phyloP scores from a whole-genome alignment of 2,113 vertebrate genomes.

The Rhinolophus ferrumequinum region DNA sequence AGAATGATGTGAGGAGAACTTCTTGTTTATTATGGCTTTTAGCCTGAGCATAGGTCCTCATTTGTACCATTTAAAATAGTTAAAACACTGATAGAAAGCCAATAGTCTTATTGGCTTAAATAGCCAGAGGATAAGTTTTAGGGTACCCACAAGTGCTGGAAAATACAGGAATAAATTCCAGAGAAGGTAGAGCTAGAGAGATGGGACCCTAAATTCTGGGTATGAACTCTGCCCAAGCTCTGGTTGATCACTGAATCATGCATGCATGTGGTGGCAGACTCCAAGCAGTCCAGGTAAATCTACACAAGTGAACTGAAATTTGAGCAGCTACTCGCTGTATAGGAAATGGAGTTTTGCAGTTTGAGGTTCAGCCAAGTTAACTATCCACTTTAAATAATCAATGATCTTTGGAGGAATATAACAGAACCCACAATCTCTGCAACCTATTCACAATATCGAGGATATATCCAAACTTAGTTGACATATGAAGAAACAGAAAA shows the following conservation, averaged over 20 bases:
- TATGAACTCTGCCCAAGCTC: not conserved
- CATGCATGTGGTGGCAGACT: not conserved
- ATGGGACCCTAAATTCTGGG: not conserved
- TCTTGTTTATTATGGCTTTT: not conserved
- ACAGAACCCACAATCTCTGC: not conserved
- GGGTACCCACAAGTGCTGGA: not conserved
- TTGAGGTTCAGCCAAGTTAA: not conserved
- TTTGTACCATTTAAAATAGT: not conserved
- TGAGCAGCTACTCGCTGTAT: not conserved
- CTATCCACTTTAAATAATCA: not conserved
- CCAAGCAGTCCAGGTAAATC: not conserved
- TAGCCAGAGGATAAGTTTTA: not conserved
- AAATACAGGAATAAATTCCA: constrained; percentile 1
- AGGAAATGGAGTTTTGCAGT: not conserved
- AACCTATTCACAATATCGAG: not conserved
- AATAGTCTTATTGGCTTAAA: not conserved
- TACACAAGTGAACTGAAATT: not conserved
- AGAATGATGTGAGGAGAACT: not conserved
- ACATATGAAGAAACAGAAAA: not conserved
- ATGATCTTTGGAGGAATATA: not conserved
- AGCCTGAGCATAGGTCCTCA: not conserved
- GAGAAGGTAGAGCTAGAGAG: not conserved
- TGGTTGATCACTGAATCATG: not conserved
- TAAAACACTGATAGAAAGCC: not conserved
- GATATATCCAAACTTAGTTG: not conserved